Percentiles rank a stretch among this genome's conserved stretches.
Evolutionary conservation across 2,797 vertebrate species (phyloP).

Genomic region (Anabas testudineus): DNA sequence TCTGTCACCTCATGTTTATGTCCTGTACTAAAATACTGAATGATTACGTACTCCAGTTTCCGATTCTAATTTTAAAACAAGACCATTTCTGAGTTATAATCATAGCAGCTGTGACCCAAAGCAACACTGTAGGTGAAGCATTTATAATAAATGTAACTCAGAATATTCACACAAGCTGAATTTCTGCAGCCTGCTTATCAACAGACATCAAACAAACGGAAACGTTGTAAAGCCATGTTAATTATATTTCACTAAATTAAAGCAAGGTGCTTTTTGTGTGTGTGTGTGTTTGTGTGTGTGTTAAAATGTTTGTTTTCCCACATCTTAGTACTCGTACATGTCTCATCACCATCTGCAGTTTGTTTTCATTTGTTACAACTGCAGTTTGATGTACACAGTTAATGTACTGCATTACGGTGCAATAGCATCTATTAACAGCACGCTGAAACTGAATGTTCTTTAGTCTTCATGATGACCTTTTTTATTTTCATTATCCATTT

Average conservation of each 20-base stretch:
- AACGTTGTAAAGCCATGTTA: not conserved
- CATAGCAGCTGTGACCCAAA: no score
- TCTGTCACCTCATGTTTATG: not conserved
- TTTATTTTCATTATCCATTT: not conserved
- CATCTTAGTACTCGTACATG: not conserved
- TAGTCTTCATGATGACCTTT: not conserved
- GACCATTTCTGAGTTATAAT: not conserved
- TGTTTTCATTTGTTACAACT: not conserved
- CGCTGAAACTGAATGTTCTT: not conserved
- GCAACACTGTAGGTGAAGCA: not conserved
- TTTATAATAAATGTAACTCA: not conserved
- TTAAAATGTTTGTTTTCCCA: not conserved
- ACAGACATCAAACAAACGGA: no score
- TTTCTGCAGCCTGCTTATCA: no score
- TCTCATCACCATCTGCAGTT: not conserved
- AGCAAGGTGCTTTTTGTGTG: not conserved
- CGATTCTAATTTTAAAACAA: not conserved
- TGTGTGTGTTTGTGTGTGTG: no score
- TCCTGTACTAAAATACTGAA: not conserved
- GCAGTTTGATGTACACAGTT: not conserved
- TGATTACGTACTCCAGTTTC: not conserved
- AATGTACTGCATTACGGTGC: not conserved
- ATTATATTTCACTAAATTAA: not conserved
- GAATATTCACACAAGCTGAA: no score
- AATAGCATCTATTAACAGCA: not conserved